phyloP scores from a whole-genome alignment of 2,113 vertebrate genomes.

The Stegastes partitus region DNA sequence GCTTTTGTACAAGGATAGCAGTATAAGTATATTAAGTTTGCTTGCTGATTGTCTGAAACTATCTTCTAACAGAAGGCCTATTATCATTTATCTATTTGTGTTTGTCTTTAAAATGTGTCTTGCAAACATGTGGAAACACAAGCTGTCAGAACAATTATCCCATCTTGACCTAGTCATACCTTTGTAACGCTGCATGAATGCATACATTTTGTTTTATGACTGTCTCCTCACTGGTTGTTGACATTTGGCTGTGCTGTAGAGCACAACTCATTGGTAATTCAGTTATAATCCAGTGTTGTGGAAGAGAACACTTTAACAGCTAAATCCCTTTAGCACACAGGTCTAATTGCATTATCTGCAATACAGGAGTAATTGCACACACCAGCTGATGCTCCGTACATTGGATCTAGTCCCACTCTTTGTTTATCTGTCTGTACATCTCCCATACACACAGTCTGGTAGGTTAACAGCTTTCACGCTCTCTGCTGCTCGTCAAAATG shows the following conservation, averaged over 20 bases:
- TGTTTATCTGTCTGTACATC: background rate
- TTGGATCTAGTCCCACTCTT: constrained; percentile 11
- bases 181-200: background rate
- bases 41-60: constrained; percentile 3
- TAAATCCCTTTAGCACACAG: constrained; percentile 70
- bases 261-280: constrained; percentile 60
- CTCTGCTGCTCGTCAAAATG: background rate
- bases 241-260: constrained; percentile 62
- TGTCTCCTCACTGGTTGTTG: constrained; percentile 63
- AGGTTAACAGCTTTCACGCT: background rate
- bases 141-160: constrained; percentile 45
- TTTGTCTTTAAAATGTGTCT: constrained; percentile 8
- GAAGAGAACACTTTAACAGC: constrained; percentile 60
- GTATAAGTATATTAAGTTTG: constrained; percentile 1
- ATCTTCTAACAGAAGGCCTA: background rate
- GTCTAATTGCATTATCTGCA: constrained; percentile 78
- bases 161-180: constrained; percentile 42
- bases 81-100: background rate
- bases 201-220: constrained; percentile 30
- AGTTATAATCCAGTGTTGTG: constrained; percentile 64
- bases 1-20: background rate
- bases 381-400: constrained; percentile 67
- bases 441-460: background rate
- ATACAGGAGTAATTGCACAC: constrained; percentile 68
- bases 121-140: constrained; percentile 10